Conservation (phyloP, 1,140 invertebrate species). For the Homalodisca vitripennis region DNA sequence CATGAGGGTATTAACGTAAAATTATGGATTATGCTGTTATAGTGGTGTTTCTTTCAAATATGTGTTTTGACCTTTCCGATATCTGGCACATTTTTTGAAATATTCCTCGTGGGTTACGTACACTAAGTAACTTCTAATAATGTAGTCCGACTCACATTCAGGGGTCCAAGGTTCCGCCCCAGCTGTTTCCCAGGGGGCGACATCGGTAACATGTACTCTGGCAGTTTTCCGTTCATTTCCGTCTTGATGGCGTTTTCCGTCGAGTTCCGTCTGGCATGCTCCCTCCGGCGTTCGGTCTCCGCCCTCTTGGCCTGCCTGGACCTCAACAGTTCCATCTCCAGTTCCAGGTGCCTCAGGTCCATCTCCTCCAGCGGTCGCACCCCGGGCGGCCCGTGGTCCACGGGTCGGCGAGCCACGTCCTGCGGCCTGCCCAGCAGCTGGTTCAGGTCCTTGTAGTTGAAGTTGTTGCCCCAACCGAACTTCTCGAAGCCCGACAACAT, state of each 20-base stretch:
- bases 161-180: neutral
- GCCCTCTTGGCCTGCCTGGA: neutral
- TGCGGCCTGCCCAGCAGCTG: neutral
- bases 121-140: no score
- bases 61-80: no score
- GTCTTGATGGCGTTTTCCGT: neutral
- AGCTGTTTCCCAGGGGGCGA: neutral
- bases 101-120: no score
- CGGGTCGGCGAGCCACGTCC: neutral
- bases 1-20: no score
- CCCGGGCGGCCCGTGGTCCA: no score
- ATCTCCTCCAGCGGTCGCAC: neutral
- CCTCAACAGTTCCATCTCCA: slow-evolving; percentile 19
- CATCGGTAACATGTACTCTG: slow-evolving; percentile 11
- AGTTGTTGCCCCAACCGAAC: slow-evolving; percentile 8
- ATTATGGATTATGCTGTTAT: no score
- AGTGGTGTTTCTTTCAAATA: no score
- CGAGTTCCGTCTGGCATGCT: neutral
- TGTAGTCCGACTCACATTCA: slow-evolving; percentile 1
- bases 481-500: neutral
- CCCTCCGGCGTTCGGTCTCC: neutral
- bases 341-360: slow-evolving; percentile 4
- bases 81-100: no score
- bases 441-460: slow-evolving; percentile 21
- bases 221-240: slow-evolving; percentile 20